Evolutionary conservation across 2,797 vertebrate species (phyloP).

Genomic region (Numenius phaeopus): DNA sequence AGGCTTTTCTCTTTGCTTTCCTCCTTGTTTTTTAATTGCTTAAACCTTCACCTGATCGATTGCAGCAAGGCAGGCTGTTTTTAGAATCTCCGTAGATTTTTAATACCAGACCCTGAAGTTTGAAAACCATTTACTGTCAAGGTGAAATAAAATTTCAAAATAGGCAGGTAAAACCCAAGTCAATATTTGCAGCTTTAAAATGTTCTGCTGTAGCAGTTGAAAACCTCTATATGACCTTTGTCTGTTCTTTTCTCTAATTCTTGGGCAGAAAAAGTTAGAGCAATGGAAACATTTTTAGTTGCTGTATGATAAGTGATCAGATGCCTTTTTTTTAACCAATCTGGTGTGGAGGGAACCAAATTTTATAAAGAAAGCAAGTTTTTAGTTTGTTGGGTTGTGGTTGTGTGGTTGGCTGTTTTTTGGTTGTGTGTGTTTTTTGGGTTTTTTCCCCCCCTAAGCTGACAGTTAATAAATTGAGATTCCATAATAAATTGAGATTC

Average conservation of each 20-base stretch:
- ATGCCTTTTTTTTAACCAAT: not conserved
- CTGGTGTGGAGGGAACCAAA: not conserved
- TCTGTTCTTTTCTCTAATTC: not conserved
- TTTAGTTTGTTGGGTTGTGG: not conserved
- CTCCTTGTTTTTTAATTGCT: not conserved
- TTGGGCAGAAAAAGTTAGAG: not conserved
- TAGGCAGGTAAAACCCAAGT: slow-evolving; percentile 49
- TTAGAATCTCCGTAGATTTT: slow-evolving; percentile 20
- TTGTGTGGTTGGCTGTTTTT: not conserved
- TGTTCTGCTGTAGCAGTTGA: not conserved
- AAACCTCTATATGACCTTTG: not conserved
- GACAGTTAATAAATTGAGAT: not conserved
- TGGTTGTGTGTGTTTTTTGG: no score
- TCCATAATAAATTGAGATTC: not conserved
- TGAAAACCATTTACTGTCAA: slow-evolving; percentile 16
- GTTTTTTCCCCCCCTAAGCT: not conserved
- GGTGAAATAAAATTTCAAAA: slow-evolving; percentile 40
- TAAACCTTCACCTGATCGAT: not conserved
- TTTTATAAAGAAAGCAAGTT: not conserved
- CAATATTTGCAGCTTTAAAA: slow-evolving; percentile 38
- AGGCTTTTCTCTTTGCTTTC: not conserved
- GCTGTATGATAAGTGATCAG: not conserved
- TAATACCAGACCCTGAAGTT: slow-evolving; percentile 30
- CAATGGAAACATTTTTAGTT: not conserved
- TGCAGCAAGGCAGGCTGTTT: slow-evolving; percentile 26